Evolutionary conservation across 2,797 vertebrate genomes (phyloP).

Genomic region (Enteromius unitaeniatus): DNA sequence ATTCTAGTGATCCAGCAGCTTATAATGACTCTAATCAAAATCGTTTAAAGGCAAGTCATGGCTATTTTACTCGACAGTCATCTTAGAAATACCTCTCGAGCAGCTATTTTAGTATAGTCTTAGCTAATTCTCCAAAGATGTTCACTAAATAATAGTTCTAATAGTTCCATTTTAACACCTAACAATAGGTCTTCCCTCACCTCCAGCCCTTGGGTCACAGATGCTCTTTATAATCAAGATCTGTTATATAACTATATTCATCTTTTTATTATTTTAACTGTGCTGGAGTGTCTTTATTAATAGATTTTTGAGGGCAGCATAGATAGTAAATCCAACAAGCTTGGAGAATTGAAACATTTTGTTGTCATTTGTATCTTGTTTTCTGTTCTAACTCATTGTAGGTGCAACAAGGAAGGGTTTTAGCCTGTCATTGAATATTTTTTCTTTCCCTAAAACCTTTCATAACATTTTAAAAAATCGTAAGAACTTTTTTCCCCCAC

Average conservation of each 20-base stretch:
- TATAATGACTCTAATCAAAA: no score
- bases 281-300: not conserved
- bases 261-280: no score
- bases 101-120: no score
- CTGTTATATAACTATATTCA: no score
- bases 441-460: not conserved
- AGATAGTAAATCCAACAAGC: not conserved
- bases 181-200: not conserved
- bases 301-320: not conserved
- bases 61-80: no score
- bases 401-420: no score
- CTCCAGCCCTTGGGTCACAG: not conserved
- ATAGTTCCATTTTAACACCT: not conserved
- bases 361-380: not conserved
- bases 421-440: not conserved
- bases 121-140: no score
- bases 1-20: no score
- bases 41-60: no score
- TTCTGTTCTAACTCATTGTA: not conserved
- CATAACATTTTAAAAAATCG: no score
- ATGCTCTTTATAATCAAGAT: not conserved
- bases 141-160: no score
- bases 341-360: not conserved
- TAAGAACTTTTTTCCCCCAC: not conserved
- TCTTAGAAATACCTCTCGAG: no score